Base-by-base conservation (phyloP, 35 echinoderm and acorn worm species). In the Stichopus chloronotus region DNA sequence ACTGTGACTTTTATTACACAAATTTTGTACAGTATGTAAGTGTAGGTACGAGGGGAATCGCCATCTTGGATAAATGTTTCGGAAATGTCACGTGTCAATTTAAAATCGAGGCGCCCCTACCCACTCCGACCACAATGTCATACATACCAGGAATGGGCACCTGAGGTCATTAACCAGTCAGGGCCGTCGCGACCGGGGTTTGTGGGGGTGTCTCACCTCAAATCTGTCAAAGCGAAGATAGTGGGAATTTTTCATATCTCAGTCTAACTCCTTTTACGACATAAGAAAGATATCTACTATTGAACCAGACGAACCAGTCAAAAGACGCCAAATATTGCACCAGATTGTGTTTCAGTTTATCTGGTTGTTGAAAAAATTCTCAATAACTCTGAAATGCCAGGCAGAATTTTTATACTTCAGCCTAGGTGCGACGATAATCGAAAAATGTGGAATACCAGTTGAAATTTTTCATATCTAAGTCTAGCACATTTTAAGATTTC, bases 21-120 rank as follows among this genome's bases (percentile, higher is more conserved):
- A 52, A 80, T n/a, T 52, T 52, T 80, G 78, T 54, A 25, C 24
- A 80, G 7, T 52, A 80, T 43, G 20, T 80, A 16, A 43, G 43
- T 43, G 43, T 16, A 80, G 4, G 78, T 80, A 80, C 78, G 20
- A 80, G 78, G 43, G 24, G 78, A n/a, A 25, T 9, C 24, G 78
- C 78, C 24, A 80, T 80, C 52, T 43, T 80, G 24, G 78, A 80
- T 14, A 80, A 80, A 80, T 80, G 78, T 25, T 25, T 80, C 24
- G 78, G 78, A 5, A 80, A 52, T 52, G 78, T 81, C 52, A 81
- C 21, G 21, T 52, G 23, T 16, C n/a, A 81, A 30, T 81, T 81
- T 17, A 81, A 81, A 8, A 25, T 81, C 16, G 52, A 81, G 52
- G 12, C 21, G 0, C 21, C 8, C 16, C 21, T 23, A 81, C 78